These are phyloP conservation scores for Leucoptera coffeella DNA, from an alignment of 2,888 invertebrate genomes.

Conservation along the genomic window DNA sequence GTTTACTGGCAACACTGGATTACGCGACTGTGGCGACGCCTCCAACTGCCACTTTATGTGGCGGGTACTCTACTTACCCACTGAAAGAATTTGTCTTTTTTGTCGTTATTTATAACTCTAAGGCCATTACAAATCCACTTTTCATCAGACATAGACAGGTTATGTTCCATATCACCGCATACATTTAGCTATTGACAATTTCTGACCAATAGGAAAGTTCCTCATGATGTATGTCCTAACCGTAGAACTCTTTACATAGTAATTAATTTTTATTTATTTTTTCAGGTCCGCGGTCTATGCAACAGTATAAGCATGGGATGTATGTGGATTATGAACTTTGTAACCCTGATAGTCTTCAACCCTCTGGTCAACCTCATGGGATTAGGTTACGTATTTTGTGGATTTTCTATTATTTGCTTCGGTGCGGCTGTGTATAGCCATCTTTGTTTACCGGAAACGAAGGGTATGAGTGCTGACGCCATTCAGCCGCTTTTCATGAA, in stretches of 20 bases:
- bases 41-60: too few species aligned
- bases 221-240: too few species aligned
- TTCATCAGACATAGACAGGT: neutral
- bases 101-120: too few species aligned
- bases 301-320: slow-evolving; percentile 16
- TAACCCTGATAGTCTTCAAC: slow-evolving; percentile 23
- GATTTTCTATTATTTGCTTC: slow-evolving; percentile 23
- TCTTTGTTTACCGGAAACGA: slow-evolving; percentile 31
- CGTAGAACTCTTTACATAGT: neutral
- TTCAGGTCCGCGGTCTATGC: slow-evolving; percentile 22
- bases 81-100: too few species aligned
- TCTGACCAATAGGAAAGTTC: too few species aligned
- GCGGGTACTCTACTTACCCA: too few species aligned
- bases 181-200: too few species aligned
- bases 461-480: slow-evolving; percentile 22
- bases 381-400: slow-evolving; percentile 23
- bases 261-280: slow-evolving; percentile 1
- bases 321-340: slow-evolving; percentile 21
- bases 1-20: too few species aligned
- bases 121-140: too few species aligned
- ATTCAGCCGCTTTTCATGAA: slow-evolving; percentile 19
- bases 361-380: slow-evolving; percentile 19
- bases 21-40: too few species aligned
- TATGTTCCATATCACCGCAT: too few species aligned
- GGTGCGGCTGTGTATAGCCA: slow-evolving; percentile 17